Conservation (phyloP, 2,888 invertebrate genomes). For the Abrostola tripartita region DNA sequence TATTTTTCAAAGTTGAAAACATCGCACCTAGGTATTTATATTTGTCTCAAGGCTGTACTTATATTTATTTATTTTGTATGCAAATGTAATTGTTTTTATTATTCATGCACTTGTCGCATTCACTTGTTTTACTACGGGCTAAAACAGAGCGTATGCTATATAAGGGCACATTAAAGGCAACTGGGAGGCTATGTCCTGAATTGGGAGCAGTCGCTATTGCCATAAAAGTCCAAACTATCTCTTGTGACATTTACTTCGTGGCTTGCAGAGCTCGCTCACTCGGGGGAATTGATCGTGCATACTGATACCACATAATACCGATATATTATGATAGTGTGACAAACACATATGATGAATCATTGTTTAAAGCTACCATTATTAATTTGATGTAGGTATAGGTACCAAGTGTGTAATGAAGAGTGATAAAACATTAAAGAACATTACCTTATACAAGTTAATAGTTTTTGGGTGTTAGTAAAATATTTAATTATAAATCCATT, state of each 20-base stretch:
- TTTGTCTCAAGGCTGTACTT: constrained; percentile 45
- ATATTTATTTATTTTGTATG: constrained; percentile 16
- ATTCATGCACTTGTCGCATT: constrained; percentile 29
- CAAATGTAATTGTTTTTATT: constrained; percentile 25
- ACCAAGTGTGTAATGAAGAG: too few relatives aligned
- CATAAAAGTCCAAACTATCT: constrained; percentile 59
- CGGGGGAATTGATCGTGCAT: constrained; percentile 28
- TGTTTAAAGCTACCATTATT: constrained; percentile 1
- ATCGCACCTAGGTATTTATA: constrained; percentile 26
- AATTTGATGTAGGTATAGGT: too few relatives aligned
- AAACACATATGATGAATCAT: constrained; percentile 26
- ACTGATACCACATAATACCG: constrained; percentile 54
- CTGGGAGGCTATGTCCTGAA: constrained; percentile 38
- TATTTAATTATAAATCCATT: too few relatives aligned
- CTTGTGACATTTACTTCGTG: constrained; percentile 54
- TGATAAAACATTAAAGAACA: too few relatives aligned
- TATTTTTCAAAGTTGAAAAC: constrained; percentile 16
- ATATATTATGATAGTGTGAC: constrained; percentile 31
- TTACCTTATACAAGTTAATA: too few relatives aligned
- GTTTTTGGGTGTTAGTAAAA: too few relatives aligned
- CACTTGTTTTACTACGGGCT: constrained; percentile 37
- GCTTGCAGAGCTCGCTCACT: constrained; percentile 3
- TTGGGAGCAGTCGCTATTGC: constrained; percentile 54
- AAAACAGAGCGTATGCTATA: constrained; percentile 42
- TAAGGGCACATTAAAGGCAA: constrained; percentile 44